A percentile compares a stretch with the other conserved stretches of the same genome.
Conservation (phyloP, 1,140 invertebrate genomes). For the Diorhabda sublineata region DNA sequence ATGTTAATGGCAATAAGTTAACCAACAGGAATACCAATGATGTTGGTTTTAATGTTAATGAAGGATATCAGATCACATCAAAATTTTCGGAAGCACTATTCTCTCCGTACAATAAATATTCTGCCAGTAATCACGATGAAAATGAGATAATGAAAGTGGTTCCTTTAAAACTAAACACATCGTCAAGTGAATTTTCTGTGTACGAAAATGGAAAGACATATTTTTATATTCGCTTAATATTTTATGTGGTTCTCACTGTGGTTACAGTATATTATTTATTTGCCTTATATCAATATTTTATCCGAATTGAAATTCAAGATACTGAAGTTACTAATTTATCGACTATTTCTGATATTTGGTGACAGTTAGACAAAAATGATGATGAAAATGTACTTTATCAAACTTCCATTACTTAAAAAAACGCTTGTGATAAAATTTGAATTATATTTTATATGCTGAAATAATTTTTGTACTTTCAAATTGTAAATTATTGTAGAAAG, state of each 20-base stretch:
- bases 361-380: slow-evolving; percentile 57
- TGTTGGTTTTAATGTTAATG: background rate
- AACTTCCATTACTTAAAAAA: slow-evolving; percentile 40
- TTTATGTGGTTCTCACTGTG: background rate
- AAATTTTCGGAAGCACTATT: too few species aligned
- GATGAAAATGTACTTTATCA: slow-evolving; percentile 55
- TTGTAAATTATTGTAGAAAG: slow-evolving; percentile 21
- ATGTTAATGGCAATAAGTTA: background rate
- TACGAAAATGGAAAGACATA: background rate
- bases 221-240: background rate
- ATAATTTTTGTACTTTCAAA: slow-evolving; percentile 29
- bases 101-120: too few species aligned
- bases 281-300: background rate
- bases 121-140: too few species aligned
- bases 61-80: too few species aligned
- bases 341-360: slow-evolving; percentile 63
- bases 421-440: slow-evolving; percentile 36
- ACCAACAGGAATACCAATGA: background rate
- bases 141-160: too few species aligned
- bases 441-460: slow-evolving; percentile 35
- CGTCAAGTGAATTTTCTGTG: background rate
- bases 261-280: background rate
- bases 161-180: background rate
- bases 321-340: slow-evolving; percentile 66
- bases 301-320: slow-evolving; percentile 50